These are phyloP conservation scores for Marmota flaviventris DNA, from an alignment of 2,113 vertebrate species.

Conservation along the genomic window DNA sequence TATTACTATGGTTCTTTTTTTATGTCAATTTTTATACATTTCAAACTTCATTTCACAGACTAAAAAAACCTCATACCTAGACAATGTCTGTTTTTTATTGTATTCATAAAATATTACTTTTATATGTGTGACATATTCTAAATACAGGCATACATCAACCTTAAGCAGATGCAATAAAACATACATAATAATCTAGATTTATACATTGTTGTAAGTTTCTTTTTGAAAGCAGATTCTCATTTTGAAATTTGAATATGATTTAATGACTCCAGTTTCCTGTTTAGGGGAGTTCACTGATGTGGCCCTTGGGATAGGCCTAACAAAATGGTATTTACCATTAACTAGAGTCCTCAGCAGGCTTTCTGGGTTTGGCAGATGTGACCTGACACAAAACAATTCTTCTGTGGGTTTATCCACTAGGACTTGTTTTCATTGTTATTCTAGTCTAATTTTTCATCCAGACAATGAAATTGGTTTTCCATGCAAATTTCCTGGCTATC, in stretches of 20 bases:
- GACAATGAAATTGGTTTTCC: constrained; percentile 78
- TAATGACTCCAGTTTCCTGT: neutral
- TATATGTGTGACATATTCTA: neutral
- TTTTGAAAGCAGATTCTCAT: neutral
- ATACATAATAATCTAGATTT: neutral
- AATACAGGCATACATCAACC: neutral
- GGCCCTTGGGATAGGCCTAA: neutral
- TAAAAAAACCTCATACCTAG: neutral
- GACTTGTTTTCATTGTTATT: constrained; percentile 75
- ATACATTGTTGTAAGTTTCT: neutral
- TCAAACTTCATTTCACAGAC: constrained; percentile 8
- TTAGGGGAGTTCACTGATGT: neutral
- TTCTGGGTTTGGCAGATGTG: constrained; percentile 59
- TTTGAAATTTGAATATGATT: constrained; percentile 53
- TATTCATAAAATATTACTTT: constrained; percentile 43
- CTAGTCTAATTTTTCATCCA: constrained; percentile 76
- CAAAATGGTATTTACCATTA: neutral
- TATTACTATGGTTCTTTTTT: neutral
- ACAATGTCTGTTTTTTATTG: neutral
- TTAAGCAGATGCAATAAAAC: neutral
- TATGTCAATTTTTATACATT: constrained; percentile 3
- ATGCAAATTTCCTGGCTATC: constrained; percentile 76
- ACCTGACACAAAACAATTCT: constrained; percentile 37
- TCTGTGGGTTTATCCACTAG: constrained; percentile 49
- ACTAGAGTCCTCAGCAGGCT: neutral